Percentiles rank a stretch among this genome's conserved stretches.
Evolutionary conservation across 2,113 vertebrate species (phyloP).

Genomic region (Dasypus novemcinctus): DNA sequence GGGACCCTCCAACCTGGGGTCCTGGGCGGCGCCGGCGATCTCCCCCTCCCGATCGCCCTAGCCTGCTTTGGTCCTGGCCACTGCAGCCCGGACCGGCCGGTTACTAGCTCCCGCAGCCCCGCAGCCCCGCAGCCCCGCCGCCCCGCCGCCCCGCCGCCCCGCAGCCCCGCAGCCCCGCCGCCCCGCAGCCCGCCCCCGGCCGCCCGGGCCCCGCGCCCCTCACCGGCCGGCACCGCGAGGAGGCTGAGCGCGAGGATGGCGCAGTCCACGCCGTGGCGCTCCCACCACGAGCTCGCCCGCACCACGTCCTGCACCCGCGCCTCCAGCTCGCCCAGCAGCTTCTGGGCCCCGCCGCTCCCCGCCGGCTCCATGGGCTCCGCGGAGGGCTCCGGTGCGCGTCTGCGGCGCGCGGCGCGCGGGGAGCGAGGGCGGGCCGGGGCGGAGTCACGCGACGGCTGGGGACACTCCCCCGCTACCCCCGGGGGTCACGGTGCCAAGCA

Average conservation of each 20-base stretch:
- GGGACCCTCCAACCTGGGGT: not conserved
- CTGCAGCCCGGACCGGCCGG: not conserved
- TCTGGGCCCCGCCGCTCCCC: constrained; percentile 70
- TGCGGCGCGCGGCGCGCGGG: not conserved
- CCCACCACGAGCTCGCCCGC: constrained; percentile 95
- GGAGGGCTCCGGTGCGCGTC: not conserved
- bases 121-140: not conserved
- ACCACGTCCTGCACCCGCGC: constrained; percentile 87
- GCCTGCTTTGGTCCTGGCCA: not conserved
- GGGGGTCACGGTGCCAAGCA: not conserved
- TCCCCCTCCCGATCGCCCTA: no score
- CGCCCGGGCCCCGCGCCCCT: not conserved
- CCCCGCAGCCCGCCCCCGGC: not conserved
- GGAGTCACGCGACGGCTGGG: constrained; percentile 38
- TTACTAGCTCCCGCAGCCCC: not conserved
- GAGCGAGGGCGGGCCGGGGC: not conserved
- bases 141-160: not conserved
- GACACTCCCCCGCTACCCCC: not conserved
- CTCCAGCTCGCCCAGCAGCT: constrained; percentile 90
- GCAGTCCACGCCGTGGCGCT: constrained; percentile 90
- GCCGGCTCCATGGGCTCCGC: constrained; percentile 1
- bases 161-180: no score
- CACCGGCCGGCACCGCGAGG: constrained; percentile 87
- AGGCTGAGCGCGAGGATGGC: constrained; percentile 88
- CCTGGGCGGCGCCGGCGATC: not conserved